A percentile compares a stretch with the other conserved stretches of the same genome.
Evolutionary conservation across 2,113 vertebrate genomes (phyloP).

Genomic region (Bufo bufo): DNA sequence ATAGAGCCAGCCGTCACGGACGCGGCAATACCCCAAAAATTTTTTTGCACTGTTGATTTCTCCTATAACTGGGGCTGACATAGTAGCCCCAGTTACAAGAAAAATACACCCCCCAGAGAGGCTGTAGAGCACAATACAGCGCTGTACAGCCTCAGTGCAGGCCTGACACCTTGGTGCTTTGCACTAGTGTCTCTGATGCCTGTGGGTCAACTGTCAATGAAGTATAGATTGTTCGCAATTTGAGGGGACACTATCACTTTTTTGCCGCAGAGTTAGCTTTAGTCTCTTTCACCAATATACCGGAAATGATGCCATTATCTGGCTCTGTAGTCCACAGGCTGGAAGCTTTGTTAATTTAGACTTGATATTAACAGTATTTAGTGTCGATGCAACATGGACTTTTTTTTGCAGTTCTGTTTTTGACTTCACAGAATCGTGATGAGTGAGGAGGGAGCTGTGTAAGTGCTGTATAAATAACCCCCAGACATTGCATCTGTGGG

Average conservation of each 20-base stretch:
- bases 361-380: constrained; percentile 17
- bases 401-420: constrained; percentile 47
- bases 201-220: too few relatives aligned
- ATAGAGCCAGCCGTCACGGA: too few relatives aligned
- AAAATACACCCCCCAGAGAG: too few relatives aligned
- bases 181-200: too few relatives aligned
- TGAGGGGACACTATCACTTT: not conserved
- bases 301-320: not conserved
- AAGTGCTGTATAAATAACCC: constrained; percentile 56
- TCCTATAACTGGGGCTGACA: too few relatives aligned
- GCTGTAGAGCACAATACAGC: too few relatives aligned
- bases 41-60: too few relatives aligned
- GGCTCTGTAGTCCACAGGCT: not conserved
- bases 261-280: not conserved
- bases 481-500: constrained; percentile 53
- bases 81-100: too few relatives aligned
- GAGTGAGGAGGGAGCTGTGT: constrained; percentile 32
- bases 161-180: too few relatives aligned
- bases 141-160: too few relatives aligned
- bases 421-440: constrained; percentile 44
- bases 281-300: not conserved
- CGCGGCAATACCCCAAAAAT: too few relatives aligned
- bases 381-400: not conserved
- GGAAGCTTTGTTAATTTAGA: not conserved
- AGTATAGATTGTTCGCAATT: too few relatives aligned